phyloP scores from a whole-genome alignment of 2,797 vertebrate species.

The Periparus ater region DNA sequence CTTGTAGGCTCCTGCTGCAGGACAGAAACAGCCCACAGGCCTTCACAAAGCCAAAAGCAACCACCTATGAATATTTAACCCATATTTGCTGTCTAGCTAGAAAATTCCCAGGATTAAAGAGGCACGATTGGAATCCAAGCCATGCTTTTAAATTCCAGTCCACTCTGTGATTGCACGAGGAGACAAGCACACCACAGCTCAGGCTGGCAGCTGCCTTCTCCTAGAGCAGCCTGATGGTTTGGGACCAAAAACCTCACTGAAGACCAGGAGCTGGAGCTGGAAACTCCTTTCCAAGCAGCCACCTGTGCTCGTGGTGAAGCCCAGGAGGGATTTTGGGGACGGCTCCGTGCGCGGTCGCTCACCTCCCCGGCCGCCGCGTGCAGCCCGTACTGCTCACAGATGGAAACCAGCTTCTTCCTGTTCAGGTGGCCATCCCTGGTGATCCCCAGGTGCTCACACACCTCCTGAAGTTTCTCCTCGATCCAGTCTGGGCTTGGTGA shows the following conservation, averaged over 20 bases:
- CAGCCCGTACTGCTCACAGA: slow-evolving; percentile 83
- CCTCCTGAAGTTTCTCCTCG: slow-evolving; percentile 85
- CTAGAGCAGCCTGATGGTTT: not conserved
- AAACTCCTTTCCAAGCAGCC: not conserved
- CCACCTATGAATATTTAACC: not conserved
- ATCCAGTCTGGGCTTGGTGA: slow-evolving; percentile 74
- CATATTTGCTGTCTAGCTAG: not conserved
- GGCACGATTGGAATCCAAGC: slow-evolving; percentile 11
- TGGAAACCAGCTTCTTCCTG: slow-evolving; percentile 80
- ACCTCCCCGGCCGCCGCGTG: slow-evolving; percentile 83
- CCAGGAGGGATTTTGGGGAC: not conserved
- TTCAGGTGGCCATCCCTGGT: slow-evolving; percentile 82
- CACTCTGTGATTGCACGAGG: not conserved
- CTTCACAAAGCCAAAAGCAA: not conserved
- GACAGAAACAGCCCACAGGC: not conserved
- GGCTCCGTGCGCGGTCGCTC: not conserved
- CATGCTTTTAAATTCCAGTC: not conserved
- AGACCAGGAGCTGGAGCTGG: not conserved
- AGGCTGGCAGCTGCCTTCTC: not conserved
- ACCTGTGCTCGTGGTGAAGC: not conserved
- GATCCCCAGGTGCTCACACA: slow-evolving; percentile 85
- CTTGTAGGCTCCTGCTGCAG: not conserved
- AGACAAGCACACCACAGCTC: rapidly evolving
- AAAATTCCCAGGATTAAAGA: slow-evolving; percentile 20
- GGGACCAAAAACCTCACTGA: not conserved